Base-by-base conservation (phyloP, 2,888 invertebrate species). In the Cremastinae sp. region DNA sequence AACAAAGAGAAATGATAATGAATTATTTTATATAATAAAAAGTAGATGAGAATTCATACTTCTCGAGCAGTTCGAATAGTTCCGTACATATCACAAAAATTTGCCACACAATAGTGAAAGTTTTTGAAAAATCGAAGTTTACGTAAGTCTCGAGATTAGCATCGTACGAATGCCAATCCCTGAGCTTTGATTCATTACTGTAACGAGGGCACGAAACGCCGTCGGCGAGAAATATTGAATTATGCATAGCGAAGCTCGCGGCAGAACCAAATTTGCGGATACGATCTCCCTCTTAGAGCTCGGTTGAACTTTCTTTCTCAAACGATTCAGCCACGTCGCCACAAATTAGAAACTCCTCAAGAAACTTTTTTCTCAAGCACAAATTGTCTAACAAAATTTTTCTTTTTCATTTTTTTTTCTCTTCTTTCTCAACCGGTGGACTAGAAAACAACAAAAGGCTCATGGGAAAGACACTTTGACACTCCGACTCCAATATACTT, bases 31-130 rank as follows among this genome's bases (percentile, higher is more conserved):
- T 64, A 68, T 65, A 72, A 62, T 79, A 64, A 75, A 74, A 69
- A 80, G 71, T 78, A 78, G 66, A 65, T 61, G 43, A 78, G 71
- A 76, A 78, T 80, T 69, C 79, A 80, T 80, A 80, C 80, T 80
- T 80, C 71, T 78, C 66, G 69, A 62, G 75, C 51, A 28, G 76
- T 49, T 76, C 69, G 70, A 75, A 80, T 76, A 74, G 79, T 80
- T 80, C 76, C 80, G 64, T 69, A 79, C 69, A 76, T 77, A 77
- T 80, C 80, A 79, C 80, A 75, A 79, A 78, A 79, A 72, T 72
- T 75, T 74, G 74, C 65, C 75, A 68, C 79, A 79, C 78, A 64
- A 78, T 62, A 53, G 66, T 74, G 73, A 59, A 51, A 70, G 70
- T 73, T 72, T 66, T 55, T 18, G 28, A 47, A 62, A 55, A 73